Conservation (phyloP, 2,113 vertebrate genomes). For the Neolamprologus tretocephalus region DNA sequence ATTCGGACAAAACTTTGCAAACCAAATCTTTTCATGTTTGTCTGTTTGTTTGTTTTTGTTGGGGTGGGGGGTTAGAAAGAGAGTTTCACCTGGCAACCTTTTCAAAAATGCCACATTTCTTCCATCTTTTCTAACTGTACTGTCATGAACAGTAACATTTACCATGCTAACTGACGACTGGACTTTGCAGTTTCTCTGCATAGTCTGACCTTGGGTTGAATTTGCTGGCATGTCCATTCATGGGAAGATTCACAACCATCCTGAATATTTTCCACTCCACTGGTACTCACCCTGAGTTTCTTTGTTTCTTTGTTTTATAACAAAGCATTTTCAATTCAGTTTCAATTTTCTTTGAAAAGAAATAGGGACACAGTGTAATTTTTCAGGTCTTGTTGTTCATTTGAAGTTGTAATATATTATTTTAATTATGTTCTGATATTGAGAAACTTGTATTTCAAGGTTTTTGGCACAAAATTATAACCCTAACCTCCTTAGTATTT, state of each 20-base stretch:
- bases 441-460: neutral
- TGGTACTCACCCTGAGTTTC: neutral
- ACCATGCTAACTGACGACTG: neutral
- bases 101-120: neutral
- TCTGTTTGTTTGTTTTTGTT: neutral
- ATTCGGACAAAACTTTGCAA: neutral
- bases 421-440: neutral
- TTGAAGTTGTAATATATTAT: neutral
- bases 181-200: neutral
- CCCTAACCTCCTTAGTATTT: rapidly evolving
- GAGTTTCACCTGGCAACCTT: neutral
- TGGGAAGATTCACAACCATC: neutral
- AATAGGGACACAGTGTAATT: neutral
- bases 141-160: neutral
- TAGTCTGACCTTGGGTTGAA: neutral
- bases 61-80: neutral
- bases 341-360: neutral
- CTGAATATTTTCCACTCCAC: neutral
- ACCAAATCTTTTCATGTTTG: neutral
- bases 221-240: neutral
- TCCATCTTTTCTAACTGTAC: neutral
- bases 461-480: neutral
- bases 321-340: neutral
- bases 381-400: neutral
- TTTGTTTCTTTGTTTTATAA: neutral